Conservation (phyloP, 2,888 invertebrate genomes). For the Lottia gigantea region DNA sequence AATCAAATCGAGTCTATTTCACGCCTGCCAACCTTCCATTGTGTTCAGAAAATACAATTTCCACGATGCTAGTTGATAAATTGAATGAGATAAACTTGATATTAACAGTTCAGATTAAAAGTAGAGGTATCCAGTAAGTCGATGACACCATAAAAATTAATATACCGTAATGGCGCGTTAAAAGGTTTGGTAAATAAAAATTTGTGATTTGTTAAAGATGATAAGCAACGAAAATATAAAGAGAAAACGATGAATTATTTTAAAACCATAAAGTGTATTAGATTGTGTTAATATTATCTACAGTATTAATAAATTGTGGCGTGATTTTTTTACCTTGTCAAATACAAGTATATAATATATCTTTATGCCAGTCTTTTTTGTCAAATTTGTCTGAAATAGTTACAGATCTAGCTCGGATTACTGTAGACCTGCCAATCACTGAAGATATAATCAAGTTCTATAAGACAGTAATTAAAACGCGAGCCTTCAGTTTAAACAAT, state of each 20-base stretch:
- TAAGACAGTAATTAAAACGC: slow-evolving; percentile 2
- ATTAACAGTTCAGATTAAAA: no score
- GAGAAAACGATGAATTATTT: neutral
- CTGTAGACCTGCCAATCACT: slow-evolving; percentile 2
- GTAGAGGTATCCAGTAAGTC: no score
- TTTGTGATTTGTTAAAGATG: neutral
- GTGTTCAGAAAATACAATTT: no score
- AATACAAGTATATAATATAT: slow-evolving; percentile 5
- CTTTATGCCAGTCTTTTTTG: slow-evolving; percentile 2
- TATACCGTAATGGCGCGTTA: slow-evolving; percentile 5
- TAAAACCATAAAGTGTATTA: neutral
- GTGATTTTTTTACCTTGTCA: slow-evolving; percentile 1
- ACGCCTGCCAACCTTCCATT: no score
- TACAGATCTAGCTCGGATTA: slow-evolving; percentile 7
- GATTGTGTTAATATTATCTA: neutral
- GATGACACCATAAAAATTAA: neutral
- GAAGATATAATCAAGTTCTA: neutral
- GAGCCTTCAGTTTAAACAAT: neutral
- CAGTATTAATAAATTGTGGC: slow-evolving; percentile 1
- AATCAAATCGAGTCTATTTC: no score
- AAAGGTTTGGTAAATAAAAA: neutral
- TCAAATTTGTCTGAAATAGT: slow-evolving; percentile 11
- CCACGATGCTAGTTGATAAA: no score
- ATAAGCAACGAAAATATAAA: neutral
- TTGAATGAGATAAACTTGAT: no score